A percentile compares a stretch with the other conserved stretches of the same genome.
phyloP scores from a whole-genome alignment of 2,888 invertebrate genomes.

The Nomada lathburiana region DNA sequence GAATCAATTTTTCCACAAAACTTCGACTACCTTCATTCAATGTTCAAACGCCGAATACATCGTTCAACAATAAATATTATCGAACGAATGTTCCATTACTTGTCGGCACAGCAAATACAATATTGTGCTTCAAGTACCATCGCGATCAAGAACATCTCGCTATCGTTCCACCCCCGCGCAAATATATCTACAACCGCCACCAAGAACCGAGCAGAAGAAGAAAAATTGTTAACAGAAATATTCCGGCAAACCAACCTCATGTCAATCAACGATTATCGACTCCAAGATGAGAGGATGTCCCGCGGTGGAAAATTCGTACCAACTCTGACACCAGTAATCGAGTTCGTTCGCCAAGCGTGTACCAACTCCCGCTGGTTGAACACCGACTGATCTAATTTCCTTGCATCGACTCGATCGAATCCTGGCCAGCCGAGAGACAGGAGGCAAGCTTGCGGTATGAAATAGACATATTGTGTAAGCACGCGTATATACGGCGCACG shows the following conservation, averaged over 20 bases:
- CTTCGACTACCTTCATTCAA: too few relatives aligned
- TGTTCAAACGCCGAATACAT: too few relatives aligned
- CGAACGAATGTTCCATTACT: too few relatives aligned
- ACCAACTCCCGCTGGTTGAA: conserved; percentile 57
- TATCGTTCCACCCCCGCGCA: too few relatives aligned
- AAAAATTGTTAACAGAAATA: not conserved
- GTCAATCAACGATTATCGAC: not conserved
- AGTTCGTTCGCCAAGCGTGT: conserved; percentile 36
- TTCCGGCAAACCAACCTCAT: not conserved
- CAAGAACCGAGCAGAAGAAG: not conserved
- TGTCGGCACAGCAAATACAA: too few relatives aligned
- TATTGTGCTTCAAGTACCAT: too few relatives aligned
- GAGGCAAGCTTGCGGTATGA: conserved; percentile 24
- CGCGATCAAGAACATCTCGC: too few relatives aligned
- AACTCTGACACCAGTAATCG: not conserved
- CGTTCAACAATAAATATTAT: too few relatives aligned
- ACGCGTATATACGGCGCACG: not conserved
- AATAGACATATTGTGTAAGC: conserved; percentile 58
- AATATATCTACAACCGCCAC: not conserved
- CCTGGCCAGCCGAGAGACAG: conserved; percentile 53
- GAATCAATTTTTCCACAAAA: too few relatives aligned
- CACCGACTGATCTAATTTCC: conserved; percentile 72
- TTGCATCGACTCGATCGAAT: conserved; percentile 45
- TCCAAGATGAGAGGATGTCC: not conserved
- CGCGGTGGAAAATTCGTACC: too few relatives aligned